Evolutionary conservation across 2,888 invertebrate species (phyloP).

Genomic region (Troides oblongomaculatus): DNA sequence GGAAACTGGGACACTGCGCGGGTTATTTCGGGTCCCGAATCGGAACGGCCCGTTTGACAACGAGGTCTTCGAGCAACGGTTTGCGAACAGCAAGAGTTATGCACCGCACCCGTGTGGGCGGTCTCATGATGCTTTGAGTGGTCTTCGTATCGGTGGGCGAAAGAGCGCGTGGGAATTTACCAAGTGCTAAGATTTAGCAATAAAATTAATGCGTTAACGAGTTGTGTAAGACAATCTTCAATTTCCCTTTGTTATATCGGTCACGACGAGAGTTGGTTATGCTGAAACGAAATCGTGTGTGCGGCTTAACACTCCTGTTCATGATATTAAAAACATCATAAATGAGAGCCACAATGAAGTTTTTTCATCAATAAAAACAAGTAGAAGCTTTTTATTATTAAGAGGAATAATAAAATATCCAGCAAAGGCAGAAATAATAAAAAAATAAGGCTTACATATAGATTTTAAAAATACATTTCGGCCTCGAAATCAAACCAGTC

Average conservation of each 20-base stretch:
- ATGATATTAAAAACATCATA: too few species aligned
- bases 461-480: too few species aligned
- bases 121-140: conserved; percentile 39
- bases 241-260: conserved; percentile 21
- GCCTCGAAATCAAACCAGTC: neutral
- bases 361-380: too few species aligned
- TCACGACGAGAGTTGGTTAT: conserved; percentile 2
- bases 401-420: too few species aligned
- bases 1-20: conserved; percentile 64
- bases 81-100: conserved; percentile 62
- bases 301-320: too few species aligned
- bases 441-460: too few species aligned
- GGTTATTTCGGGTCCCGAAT: conserved; percentile 72
- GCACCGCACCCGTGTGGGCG: conserved; percentile 59
- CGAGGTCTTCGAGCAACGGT: conserved; percentile 60
- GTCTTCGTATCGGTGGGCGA: conserved; percentile 34
- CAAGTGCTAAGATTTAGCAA: conserved; percentile 14
- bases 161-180: conserved; percentile 16
- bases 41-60: conserved; percentile 71
- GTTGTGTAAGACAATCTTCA: conserved; percentile 21
- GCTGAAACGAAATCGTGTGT: too few species aligned
- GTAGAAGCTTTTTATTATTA: too few species aligned
- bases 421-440: too few species aligned
- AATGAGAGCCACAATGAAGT: too few species aligned
- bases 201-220: conserved; percentile 19